Evolutionary conservation across 2,113 vertebrate genomes (phyloP), one percentile per base, ranked within the genome.

Genomic region (Tursiops truncatus): DNA sequence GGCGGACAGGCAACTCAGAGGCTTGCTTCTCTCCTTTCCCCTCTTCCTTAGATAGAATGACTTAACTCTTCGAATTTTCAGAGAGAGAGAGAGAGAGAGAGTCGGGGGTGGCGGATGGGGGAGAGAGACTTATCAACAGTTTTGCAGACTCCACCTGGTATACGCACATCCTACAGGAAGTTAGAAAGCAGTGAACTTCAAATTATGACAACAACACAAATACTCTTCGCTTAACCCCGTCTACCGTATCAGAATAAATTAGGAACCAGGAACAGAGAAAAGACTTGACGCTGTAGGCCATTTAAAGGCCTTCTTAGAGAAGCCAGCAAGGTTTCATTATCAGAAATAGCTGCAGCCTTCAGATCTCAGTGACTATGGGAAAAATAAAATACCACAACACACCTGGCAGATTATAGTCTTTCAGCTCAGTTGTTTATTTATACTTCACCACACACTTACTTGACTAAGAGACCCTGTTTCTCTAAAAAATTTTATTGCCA

Each of bases 1-100:
- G 97, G 97, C 74, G 56, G 96, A 97, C 96, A 97, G 60, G 93
- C 94, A 97, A 74, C 80, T 97, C 84, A 7, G 76, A 79, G 82
- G 56, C 89, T 94, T 89, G 85, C 81, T 94, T 95, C 89, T 89
- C 93, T 94, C 91, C 91, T 94, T 38, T 89, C 77, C 56, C 77
- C 71, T 93, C 93, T 94, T 93, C 91, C 77, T 95, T 71, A 97
- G 97, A 92, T 82, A 96, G 96, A 94, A 96, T 63, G 84, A 93
- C 60, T 95, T 95, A 86, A 85, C 81, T 82, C 84, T 25, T 82
- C 85, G 91, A 47, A 83, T 97, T 73, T 95, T 82, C 67, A 85
- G 93, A 92, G 28, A 84, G 33, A 79, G 74, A 33, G 28, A 53
- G 36, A 38, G 38, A 47, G 47, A 50, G 47, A 3, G 74, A n/a